Percentiles rank a stretch among this genome's conserved stretches.
These are phyloP conservation scores for Eptesicus fuscus DNA, from an alignment of 2,113 vertebrate species.

Conservation along the genomic window DNA sequence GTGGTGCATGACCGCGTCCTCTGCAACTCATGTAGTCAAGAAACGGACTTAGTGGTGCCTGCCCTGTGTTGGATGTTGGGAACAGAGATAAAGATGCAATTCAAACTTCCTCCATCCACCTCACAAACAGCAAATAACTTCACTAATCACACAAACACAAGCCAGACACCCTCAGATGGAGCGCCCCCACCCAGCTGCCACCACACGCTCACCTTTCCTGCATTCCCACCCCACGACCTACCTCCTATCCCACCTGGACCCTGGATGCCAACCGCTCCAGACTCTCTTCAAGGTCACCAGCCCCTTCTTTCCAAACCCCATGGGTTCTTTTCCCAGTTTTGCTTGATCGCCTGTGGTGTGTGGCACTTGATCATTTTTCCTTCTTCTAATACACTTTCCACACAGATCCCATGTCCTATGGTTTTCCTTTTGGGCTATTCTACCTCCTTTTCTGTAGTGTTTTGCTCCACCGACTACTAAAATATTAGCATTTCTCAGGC, in stretches of 20 bases:
- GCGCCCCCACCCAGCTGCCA: neutral
- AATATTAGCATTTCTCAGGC: neutral
- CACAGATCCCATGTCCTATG: neutral
- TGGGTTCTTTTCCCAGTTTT: neutral
- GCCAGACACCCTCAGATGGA: neutral
- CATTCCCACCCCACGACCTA: neutral
- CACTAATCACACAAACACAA: neutral
- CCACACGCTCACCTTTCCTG: neutral
- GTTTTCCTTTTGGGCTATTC: neutral
- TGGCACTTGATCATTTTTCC: neutral
- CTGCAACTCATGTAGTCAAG: neutral
- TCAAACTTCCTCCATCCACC: neutral
- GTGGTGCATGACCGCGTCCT: neutral
- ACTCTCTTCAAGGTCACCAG: neutral
- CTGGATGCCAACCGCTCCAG: neutral
- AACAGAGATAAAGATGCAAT: neutral
- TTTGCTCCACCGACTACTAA: neutral
- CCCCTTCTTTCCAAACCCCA: neutral
- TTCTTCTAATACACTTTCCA: neutral
- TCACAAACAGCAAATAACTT: neutral
- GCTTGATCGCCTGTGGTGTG: fast-evolving
- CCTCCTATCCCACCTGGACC: too few relatives aligned
- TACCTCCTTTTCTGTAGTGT: too few relatives aligned
- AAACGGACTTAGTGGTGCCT: neutral
- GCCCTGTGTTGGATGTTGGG: too few relatives aligned